A percentile compares a stretch with the other conserved stretches of the same genome.
Conservation (phyloP, 2,797 vertebrate genomes). For the Falco berigora region DNA sequence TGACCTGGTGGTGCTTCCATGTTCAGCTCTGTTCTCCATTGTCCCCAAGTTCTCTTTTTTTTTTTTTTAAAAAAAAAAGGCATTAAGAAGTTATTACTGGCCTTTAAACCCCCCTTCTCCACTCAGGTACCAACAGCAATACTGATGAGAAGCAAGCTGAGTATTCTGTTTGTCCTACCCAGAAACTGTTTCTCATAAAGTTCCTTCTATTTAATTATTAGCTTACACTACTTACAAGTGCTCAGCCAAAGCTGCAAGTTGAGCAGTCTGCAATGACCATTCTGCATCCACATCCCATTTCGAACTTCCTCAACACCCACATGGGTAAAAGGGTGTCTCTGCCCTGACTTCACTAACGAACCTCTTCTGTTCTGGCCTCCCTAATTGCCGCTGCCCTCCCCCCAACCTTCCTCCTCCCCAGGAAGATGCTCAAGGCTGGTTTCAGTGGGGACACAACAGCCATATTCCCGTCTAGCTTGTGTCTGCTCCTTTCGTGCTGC, state of each 20-base stretch:
- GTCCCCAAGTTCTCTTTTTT: neutral
- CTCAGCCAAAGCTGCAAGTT: neutral
- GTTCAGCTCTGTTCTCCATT: neutral
- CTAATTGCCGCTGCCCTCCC: neutral
- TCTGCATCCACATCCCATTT: neutral
- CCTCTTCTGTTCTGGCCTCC: neutral
- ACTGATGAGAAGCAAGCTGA: neutral
- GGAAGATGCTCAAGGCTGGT: neutral
- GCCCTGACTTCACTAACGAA: neutral
- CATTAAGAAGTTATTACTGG: too few species aligned
- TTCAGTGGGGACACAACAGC: neutral
- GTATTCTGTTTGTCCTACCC: neutral
- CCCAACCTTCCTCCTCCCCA: neutral
- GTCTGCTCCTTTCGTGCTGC: accelerated
- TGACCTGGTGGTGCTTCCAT: accelerated
- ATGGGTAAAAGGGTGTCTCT: neutral
- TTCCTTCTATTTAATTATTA: neutral
- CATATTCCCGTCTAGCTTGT: accelerated
- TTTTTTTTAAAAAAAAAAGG: too few species aligned
- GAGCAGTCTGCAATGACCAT: neutral
- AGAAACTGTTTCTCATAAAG: neutral
- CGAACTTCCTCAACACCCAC: neutral
- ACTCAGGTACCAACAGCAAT: neutral
- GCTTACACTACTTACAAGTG: too few species aligned
- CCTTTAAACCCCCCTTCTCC: neutral